Evolutionary conservation across 1,140 invertebrate species (phyloP).

Genomic region (Teleopsis dalmanni): DNA sequence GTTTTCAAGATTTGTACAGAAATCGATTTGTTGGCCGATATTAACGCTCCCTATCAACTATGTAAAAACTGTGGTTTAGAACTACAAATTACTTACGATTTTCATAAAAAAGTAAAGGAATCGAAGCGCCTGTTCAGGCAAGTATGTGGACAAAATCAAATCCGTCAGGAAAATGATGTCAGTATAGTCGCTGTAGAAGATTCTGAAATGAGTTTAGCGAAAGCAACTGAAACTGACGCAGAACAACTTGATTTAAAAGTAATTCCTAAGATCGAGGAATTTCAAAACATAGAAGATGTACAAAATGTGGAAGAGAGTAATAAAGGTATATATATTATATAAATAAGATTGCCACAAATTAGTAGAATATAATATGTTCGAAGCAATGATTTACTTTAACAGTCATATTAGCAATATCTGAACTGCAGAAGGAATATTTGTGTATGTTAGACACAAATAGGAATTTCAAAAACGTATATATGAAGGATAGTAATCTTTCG

Average conservation of each 20-base stretch:
- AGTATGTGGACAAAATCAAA: neutral
- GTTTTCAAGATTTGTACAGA: constrained; percentile 26
- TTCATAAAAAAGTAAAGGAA: constrained; percentile 22
- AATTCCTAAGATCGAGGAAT: constrained; percentile 6
- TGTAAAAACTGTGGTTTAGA: constrained; percentile 28
- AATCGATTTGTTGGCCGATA: constrained; percentile 14
- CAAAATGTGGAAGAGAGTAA: no score
- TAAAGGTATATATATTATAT: constrained; percentile 4
- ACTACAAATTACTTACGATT: constrained; percentile 28
- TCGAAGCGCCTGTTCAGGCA: constrained; percentile 12
- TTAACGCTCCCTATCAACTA: constrained; percentile 15
- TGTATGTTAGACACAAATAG: no score
- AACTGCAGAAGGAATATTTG: no score
- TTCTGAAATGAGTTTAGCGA: constrained; percentile 10
- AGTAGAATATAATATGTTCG: neutral
- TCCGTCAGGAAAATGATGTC: neutral
- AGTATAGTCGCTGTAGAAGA: constrained; percentile 12
- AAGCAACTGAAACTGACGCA: constrained; percentile 5
- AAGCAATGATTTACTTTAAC: neutral
- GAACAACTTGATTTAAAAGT: constrained; percentile 8
- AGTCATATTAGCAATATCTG: neutral
- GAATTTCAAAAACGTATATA: no score
- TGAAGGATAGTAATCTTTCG: no score
- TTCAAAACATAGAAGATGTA: no score
- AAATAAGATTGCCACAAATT: neutral